A percentile compares a stretch with the other conserved stretches of the same genome.
These are phyloP conservation scores for Rotaria sp. DNA, from an alignment of 2,888 invertebrate genomes.

Conservation along the genomic window DNA sequence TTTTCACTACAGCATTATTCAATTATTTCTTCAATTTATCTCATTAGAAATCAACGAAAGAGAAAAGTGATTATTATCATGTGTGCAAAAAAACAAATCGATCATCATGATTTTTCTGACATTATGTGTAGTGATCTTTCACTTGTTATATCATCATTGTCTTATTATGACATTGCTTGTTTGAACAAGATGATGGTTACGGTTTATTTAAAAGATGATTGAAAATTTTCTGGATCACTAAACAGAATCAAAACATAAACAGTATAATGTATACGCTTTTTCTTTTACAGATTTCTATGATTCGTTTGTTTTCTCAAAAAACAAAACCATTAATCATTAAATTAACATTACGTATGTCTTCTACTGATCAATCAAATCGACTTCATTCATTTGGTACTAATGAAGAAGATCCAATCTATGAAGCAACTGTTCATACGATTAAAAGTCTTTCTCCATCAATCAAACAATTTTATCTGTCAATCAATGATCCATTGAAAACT, in stretches of 20 bases:
- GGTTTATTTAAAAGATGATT: neutral
- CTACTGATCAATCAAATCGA: slow-evolving; percentile 21
- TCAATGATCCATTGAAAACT: neutral
- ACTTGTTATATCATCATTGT: neutral
- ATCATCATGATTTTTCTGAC: neutral
- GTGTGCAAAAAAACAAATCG: neutral
- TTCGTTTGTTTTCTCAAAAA: neutral
- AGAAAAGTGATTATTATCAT: neutral
- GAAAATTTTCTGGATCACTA: neutral
- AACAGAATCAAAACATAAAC: neutral
- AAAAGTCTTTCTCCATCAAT: neutral
- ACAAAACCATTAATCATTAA: neutral
- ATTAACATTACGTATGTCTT: neutral
- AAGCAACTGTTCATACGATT: slow-evolving; percentile 1
- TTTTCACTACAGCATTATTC: neutral
- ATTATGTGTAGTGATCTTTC: no score
- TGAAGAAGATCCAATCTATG: neutral
- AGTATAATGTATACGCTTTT: neutral
- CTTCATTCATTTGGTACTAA: neutral
- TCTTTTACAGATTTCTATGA: neutral
- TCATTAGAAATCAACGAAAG: neutral
- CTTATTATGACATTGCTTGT: no score
- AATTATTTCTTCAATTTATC: neutral
- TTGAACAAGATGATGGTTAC: neutral
- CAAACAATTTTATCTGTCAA: neutral